Conservation (phyloP, 1,140 invertebrate genomes). For the Hylyphantes graminicola region DNA sequence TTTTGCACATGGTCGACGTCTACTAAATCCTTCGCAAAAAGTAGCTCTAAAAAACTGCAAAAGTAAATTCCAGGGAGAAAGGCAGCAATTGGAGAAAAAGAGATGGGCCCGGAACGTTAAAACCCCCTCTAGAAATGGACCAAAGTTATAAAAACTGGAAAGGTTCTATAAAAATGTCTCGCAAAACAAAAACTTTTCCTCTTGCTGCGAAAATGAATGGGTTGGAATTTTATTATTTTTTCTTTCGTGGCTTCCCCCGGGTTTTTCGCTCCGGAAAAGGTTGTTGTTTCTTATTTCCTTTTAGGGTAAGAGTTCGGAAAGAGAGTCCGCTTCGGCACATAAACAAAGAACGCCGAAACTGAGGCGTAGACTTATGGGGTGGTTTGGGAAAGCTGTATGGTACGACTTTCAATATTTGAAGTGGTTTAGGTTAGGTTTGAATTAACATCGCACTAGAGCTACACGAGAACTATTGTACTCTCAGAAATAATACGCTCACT, state of each 20-base stretch:
- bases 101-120: conserved; percentile 43
- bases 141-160: conserved; percentile 57
- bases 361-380: neutral
- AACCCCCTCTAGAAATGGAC: conserved; percentile 55
- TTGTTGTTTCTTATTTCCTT: conserved; percentile 50
- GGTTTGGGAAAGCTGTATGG: too few relatives aligned
- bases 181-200: conserved; percentile 54
- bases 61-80: conserved; percentile 42
- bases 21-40: conserved; percentile 16
- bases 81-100: conserved; percentile 52
- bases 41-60: conserved; percentile 16
- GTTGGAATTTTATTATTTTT: conserved; percentile 31
- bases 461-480: too few relatives aligned
- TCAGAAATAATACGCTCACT: too few relatives aligned
- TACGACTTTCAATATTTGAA: too few relatives aligned
- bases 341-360: conserved; percentile 49
- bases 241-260: neutral
- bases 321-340: conserved; percentile 24
- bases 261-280: neutral
- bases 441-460: too few relatives aligned
- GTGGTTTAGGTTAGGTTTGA: too few relatives aligned
- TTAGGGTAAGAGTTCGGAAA: conserved; percentile 18
- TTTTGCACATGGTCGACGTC: conserved; percentile 24
- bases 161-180: conserved; percentile 59
- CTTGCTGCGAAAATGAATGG: conserved; percentile 53